phyloP scores from a whole-genome alignment of 2,113 vertebrate species.

The Callopanchax toddi region DNA sequence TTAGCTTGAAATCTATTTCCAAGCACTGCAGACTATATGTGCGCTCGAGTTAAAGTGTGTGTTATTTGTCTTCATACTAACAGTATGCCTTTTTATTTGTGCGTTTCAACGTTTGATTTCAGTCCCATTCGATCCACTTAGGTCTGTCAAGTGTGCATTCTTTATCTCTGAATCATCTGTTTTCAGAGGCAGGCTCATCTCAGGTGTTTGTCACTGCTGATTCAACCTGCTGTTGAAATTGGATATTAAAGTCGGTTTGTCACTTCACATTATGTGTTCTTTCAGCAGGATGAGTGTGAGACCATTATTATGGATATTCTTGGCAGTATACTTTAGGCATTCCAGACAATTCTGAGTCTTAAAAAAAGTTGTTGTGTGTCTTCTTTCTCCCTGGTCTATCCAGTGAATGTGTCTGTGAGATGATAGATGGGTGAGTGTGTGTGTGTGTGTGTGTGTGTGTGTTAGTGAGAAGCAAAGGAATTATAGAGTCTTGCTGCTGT shows the following conservation, averaged over 20 bases:
- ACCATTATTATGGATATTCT: not conserved
- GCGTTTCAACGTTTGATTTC: conserved; percentile 9
- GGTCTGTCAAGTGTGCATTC: not conserved
- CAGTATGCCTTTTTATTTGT: not conserved
- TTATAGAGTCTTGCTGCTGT: conserved; percentile 54
- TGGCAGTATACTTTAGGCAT: not conserved
- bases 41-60: not conserved
- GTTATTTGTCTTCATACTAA: conserved; percentile 13
- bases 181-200: not conserved
- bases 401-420: conserved; percentile 18
- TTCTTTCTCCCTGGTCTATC: conserved; percentile 30
- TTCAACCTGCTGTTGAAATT: conserved; percentile 2
- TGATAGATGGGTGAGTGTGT: conserved; percentile 40
- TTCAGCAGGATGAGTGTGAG: not conserved
- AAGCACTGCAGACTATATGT: conserved; percentile 1
- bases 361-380: conserved; percentile 2
- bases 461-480: conserved; percentile 9
- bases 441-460: conserved; percentile 25
- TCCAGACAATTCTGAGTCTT: not conserved
- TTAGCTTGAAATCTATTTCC: conserved; percentile 14
- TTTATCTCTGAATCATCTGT: not conserved
- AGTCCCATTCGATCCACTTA: not conserved
- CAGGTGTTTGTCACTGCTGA: not conserved
- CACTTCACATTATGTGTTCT: not conserved
- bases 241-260: conserved; percentile 9